Evolutionary conservation across 1,140 invertebrate genomes (phyloP).

Genomic region (Liolophura sinensis): DNA sequence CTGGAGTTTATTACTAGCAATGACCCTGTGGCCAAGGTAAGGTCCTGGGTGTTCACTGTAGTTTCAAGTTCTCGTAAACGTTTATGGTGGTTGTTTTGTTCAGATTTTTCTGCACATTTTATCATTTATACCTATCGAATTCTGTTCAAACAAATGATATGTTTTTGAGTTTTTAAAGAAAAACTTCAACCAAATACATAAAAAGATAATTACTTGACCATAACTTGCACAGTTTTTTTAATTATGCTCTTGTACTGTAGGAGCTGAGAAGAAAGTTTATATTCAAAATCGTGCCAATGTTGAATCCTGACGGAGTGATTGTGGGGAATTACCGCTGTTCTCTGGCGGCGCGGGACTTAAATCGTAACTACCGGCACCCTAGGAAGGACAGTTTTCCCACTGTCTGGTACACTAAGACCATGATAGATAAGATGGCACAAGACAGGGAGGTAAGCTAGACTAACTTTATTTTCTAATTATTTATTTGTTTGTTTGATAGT

Average conservation of each 20-base stretch:
- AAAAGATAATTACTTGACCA: no score
- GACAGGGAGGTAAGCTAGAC: slow-evolving; percentile 42
- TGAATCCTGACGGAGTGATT: slow-evolving; percentile 59
- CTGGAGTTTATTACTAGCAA: slow-evolving; percentile 49
- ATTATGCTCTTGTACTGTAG: no score
- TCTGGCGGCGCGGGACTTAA: slow-evolving; percentile 52
- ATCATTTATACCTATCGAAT: no score
- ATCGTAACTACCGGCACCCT: slow-evolving; percentile 55
- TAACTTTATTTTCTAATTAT: slow-evolving; percentile 29
- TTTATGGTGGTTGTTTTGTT: no score
- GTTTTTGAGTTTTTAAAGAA: no score
- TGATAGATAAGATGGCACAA: slow-evolving; percentile 41
- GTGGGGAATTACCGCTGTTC: slow-evolving; percentile 59
- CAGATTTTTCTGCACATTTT: no score
- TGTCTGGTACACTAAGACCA: slow-evolving; percentile 44
- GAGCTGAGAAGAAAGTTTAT: slow-evolving; percentile 59
- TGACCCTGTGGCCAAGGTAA: slow-evolving; percentile 42
- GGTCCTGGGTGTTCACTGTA: no score
- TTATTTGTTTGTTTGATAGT: slow-evolving; percentile 74
- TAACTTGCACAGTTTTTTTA: no score
- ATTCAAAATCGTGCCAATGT: slow-evolving; percentile 70
- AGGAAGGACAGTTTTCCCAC: slow-evolving; percentile 52
- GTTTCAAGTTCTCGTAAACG: no score
- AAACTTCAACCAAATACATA: no score
- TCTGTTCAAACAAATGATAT: no score